A percentile compares a stretch with the other conserved stretches of the same genome.
These are phyloP conservation scores for Drosophila paulistorum DNA, from an alignment of 1,140 invertebrate genomes.

Conservation along the genomic window DNA sequence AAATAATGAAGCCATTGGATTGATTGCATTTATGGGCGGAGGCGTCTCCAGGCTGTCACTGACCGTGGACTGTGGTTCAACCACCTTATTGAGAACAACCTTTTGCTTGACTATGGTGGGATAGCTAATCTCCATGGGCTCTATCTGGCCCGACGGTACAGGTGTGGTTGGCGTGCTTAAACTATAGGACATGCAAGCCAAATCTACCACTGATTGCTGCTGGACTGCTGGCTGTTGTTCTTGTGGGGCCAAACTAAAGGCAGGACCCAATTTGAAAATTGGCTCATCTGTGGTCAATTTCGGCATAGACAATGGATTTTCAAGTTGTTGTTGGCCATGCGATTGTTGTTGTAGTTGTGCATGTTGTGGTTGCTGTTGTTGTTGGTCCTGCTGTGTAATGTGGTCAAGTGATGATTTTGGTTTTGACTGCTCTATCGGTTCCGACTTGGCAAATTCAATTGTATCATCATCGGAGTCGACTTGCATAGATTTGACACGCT, in stretches of 20 bases:
- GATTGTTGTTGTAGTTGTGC: too few species aligned
- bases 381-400: not conserved
- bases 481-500: constrained; percentile 4
- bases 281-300: constrained; percentile 18
- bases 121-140: constrained; percentile 56
- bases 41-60: not conserved
- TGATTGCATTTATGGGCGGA: constrained; percentile 11
- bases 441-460: constrained; percentile 37
- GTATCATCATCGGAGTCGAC: constrained; percentile 42
- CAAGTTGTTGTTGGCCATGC: not conserved
- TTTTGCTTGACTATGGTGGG: constrained; percentile 24
- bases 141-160: not conserved
- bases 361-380: not conserved
- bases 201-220: constrained; percentile 27
- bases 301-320: constrained; percentile 6
- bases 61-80: not conserved
- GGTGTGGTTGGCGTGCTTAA: constrained; percentile 51
- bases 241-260: constrained; percentile 34
- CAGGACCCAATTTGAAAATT: constrained; percentile 46
- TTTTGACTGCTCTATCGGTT: constrained; percentile 7
- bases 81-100: not conserved
- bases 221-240: constrained; percentile 5
- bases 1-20: constrained; percentile 13
- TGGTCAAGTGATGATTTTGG: constrained; percentile 1
- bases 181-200: constrained; percentile 37